Base-by-base conservation (phyloP, 2,888 invertebrate genomes). In the Stegana nigrithorax region DNA sequence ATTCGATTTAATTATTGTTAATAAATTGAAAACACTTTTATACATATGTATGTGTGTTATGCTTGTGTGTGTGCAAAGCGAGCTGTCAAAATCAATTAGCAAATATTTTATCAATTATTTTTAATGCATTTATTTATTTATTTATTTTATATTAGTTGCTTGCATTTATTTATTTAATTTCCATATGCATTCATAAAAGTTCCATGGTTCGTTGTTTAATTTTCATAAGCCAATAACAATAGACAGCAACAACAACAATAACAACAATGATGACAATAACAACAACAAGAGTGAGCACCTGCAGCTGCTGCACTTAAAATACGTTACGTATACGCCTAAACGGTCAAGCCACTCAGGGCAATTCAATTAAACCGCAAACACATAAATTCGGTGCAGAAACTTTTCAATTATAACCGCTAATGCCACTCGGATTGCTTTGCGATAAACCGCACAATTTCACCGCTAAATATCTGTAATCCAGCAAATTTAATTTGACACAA, bases 401-500 rank as follows among this genome's bases (percentile, higher is more conserved):
- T 75, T 32, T 55, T 75, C 78, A 75, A 75, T 78, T 80, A 78
- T 70, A 77, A 79, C 81, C 78, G 67, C 78, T 79, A 77, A 78
- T 78, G 73, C 78, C 76, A 78, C 69, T 76, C 77, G 78, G 69
- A 73, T 71, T 71, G 71, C 66, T 66, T 66, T 63, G 65, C 51
- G 60, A 61, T 58, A 53, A 64, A 64, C 64, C 64, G 57, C 64
- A 64, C 51, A 58, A 56, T 58, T 64, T 64, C 59, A 59, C 53
- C 53, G 53, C 80, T 78, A 79, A 75, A 75, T 78, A 78, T 76
- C 78, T 79, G 75, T 79, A 75, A 75, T 75, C 78, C 75, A 69
- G 67, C 64, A 79, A 79, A 75, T 78, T 75, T 79, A 71, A 75
- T 78, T 79, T 79, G 72, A 77, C 78, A 79, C 78, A 75, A 39